phyloP scores from a whole-genome alignment of 1,140 invertebrate species.

The Penaeus indicus region DNA sequence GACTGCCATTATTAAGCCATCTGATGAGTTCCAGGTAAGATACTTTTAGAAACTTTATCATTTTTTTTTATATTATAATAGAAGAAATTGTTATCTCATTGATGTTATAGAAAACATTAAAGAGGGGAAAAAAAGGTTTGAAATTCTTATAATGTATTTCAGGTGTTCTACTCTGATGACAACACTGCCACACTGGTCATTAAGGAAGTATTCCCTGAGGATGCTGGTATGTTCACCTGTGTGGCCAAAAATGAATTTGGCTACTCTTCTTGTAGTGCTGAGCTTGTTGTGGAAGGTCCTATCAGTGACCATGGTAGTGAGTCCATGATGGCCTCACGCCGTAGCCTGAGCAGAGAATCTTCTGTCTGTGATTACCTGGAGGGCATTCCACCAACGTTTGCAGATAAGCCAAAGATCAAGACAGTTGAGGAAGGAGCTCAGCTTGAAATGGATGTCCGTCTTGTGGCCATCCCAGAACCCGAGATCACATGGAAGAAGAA shows the following conservation, averaged over 20 bases:
- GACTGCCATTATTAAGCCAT: conserved; percentile 91
- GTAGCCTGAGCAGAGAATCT: conserved; percentile 78
- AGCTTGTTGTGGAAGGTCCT: conserved; percentile 87
- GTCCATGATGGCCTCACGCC: conserved; percentile 73
- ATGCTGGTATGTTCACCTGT: conserved; percentile 95
- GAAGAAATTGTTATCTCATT: no score
- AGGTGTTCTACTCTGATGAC: conserved; percentile 90
- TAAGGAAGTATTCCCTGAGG: conserved; percentile 95
- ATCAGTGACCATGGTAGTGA: conserved; percentile 91
- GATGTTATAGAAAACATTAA: no score
- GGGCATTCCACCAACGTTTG: conserved; percentile 93
- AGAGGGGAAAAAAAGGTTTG: no score
- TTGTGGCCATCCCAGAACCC: conserved; percentile 91
- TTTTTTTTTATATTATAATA: no score
- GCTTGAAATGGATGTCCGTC: conserved; percentile 84
- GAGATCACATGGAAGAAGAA: conserved; percentile 82
- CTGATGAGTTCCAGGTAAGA: conserved; percentile 82
- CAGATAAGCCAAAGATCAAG: conserved; percentile 85
- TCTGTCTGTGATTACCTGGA: conserved; percentile 91
- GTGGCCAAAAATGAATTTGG: conserved; percentile 96
- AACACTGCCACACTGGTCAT: conserved; percentile 94
- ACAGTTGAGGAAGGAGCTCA: conserved; percentile 85
- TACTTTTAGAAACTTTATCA: background rate
- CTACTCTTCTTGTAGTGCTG: conserved; percentile 91
- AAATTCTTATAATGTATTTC: conserved; percentile 65